Evolutionary conservation across 2,888 invertebrate species (phyloP).

Genomic region (Drosophila macrothrix): DNA sequence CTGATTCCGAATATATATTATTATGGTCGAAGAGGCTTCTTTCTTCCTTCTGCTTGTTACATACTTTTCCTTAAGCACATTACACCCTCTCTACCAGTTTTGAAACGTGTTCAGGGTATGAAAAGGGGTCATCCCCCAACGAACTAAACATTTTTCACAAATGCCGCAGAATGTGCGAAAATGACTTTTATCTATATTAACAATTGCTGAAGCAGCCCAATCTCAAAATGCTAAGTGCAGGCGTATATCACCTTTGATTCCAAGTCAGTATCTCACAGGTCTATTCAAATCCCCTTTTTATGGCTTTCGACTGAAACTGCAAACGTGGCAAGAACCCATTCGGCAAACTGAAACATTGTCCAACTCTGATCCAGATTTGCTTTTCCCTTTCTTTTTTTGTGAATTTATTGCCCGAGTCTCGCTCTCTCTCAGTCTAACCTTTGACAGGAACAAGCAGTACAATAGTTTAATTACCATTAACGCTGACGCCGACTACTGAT

Average conservation of each 20-base stretch:
- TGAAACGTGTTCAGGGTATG: not conserved
- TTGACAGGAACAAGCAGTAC: conserved; percentile 56
- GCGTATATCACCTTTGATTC: conserved; percentile 27
- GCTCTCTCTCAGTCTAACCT: not conserved
- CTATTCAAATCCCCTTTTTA: conserved; percentile 42
- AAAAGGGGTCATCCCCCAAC: not conserved
- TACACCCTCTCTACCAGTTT: not conserved
- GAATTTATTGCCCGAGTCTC: not conserved
- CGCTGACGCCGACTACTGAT: conserved; percentile 76
- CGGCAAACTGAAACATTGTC: conserved; percentile 7
- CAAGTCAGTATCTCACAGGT: not conserved
- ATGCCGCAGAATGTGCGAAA: conserved; percentile 14
- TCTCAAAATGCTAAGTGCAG: conserved; percentile 6
- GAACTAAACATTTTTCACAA: not conserved
- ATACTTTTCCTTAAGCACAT: not conserved
- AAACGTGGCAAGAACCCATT: conserved; percentile 45
- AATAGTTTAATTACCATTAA: conserved; percentile 81
- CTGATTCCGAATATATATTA: not conserved
- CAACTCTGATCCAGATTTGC: conserved; percentile 9
- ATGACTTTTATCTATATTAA: conserved; percentile 9
- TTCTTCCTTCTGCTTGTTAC: not conserved
- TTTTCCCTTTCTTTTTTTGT: conserved; percentile 9
- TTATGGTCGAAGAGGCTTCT: not conserved
- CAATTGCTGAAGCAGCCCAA: not conserved
- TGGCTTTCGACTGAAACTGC: conserved; percentile 46